phyloP scores from a whole-genome alignment of 2,113 vertebrate genomes.

The Calidris pygmaea region DNA sequence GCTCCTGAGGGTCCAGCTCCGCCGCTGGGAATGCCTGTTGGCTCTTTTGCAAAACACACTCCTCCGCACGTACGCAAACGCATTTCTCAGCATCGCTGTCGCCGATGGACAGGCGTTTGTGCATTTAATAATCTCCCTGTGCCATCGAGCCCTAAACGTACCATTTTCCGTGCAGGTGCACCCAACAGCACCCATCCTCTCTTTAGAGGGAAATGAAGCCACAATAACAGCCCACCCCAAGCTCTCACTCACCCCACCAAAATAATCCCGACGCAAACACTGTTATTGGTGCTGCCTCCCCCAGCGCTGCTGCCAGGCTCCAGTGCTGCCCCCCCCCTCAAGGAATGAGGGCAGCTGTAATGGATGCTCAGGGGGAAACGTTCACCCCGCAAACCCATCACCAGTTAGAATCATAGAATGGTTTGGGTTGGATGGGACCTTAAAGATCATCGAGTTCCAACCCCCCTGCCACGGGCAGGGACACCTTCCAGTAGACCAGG shows the following conservation, averaged over 20 bases:
- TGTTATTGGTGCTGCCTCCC: accelerated
- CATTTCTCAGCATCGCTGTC: not conserved
- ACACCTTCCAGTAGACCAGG: not conserved
- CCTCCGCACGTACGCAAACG: not conserved
- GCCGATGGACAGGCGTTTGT: accelerated
- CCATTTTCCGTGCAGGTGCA: not conserved
- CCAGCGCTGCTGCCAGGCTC: not conserved
- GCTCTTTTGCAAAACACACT: not conserved
- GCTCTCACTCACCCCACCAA: accelerated
- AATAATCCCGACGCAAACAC: accelerated
- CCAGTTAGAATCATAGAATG: not conserved
- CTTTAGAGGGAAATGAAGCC: accelerated
- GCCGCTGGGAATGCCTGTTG: not conserved
- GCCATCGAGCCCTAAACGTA: accelerated
- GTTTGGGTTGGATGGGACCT: not conserved
- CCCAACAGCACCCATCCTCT: not conserved
- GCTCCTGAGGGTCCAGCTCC: not conserved
- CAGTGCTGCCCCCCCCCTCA: too few species aligned
- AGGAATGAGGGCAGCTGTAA: accelerated
- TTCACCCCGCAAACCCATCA: not conserved
- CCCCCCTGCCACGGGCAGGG: not conserved
- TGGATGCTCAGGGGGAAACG: not conserved
- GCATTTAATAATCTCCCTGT: accelerated
- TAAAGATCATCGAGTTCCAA: not conserved
- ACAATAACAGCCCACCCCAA: not conserved